These are phyloP conservation scores for Cantharis nigra DNA, from an alignment of 2,888 invertebrate species.

Conservation along the genomic window DNA sequence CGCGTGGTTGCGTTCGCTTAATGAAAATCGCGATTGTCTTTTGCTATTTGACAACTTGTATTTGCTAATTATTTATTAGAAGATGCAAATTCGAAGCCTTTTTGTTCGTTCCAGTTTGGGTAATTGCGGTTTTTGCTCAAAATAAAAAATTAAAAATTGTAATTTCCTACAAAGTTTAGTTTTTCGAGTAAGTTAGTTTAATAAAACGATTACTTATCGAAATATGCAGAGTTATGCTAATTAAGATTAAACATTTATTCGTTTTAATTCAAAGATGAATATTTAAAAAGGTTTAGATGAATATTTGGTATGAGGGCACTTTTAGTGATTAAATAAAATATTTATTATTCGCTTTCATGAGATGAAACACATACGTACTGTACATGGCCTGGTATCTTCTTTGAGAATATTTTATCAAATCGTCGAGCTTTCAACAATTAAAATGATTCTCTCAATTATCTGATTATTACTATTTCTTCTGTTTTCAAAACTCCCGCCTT, in stretches of 20 bases:
- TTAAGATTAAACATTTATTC: constrained; percentile 31
- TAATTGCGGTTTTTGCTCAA: not conserved
- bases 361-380: constrained; percentile 30
- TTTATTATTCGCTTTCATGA: constrained; percentile 30
- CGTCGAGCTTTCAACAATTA: constrained; percentile 9
- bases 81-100: not conserved
- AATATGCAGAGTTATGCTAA: constrained; percentile 20
- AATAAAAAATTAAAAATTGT: not conserved
- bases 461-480: not conserved
- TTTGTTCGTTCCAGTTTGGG: not conserved
- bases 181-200: not conserved
- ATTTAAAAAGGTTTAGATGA: constrained; percentile 11
- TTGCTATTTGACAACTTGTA: too few relatives aligned
- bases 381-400: constrained; percentile 32
- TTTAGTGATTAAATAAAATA: constrained; percentile 34
- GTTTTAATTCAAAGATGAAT: constrained; percentile 29
- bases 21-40: too few relatives aligned
- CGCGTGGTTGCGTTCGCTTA: too few relatives aligned
- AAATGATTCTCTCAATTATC: not conserved
- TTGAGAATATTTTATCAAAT: constrained; percentile 37
- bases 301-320: constrained; percentile 25
- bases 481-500: not conserved
- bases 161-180: not conserved
- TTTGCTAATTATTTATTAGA: too few relatives aligned
- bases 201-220: not conserved